phyloP scores from a whole-genome alignment of 2,888 invertebrate genomes.

The Choristoneura rosaceana region DNA sequence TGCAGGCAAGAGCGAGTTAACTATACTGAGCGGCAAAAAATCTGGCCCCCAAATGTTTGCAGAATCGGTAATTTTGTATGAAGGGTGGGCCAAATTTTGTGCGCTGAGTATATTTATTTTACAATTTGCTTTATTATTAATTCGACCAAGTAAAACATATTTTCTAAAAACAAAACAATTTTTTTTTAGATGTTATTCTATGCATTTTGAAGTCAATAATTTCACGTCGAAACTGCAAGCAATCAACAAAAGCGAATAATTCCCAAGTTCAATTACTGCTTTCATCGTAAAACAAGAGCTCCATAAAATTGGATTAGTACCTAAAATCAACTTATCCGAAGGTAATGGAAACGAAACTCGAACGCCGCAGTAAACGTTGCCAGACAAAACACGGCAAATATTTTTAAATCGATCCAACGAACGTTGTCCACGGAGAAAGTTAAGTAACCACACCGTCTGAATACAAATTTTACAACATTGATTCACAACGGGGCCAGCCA shows the following conservation, averaged over 20 bases:
- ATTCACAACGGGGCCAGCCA: constrained; percentile 73
- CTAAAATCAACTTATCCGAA: constrained; percentile 35
- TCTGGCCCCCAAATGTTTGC: no score
- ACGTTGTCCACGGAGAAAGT: constrained; percentile 67
- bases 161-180: no score
- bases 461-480: constrained; percentile 82
- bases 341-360: constrained; percentile 33
- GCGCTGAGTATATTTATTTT: no score
- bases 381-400: constrained; percentile 47
- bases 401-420: constrained; percentile 72
- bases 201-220: not conserved
- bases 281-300: constrained; percentile 28
- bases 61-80: no score
- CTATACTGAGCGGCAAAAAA: no score
- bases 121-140: no score
- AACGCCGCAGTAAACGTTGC: constrained; percentile 36
- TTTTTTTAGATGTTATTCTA: no score
- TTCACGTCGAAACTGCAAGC: not conserved
- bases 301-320: constrained; percentile 33
- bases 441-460: constrained; percentile 70
- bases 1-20: no score
- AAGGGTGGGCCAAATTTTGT: no score
- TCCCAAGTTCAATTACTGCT: constrained; percentile 23
- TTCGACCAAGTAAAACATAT: no score
- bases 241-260: constrained; percentile 17